Evolutionary conservation across 1,140 invertebrate genomes (phyloP), one percentile per base, ranked within the genome.

Genomic region (Aplysia californica): DNA sequence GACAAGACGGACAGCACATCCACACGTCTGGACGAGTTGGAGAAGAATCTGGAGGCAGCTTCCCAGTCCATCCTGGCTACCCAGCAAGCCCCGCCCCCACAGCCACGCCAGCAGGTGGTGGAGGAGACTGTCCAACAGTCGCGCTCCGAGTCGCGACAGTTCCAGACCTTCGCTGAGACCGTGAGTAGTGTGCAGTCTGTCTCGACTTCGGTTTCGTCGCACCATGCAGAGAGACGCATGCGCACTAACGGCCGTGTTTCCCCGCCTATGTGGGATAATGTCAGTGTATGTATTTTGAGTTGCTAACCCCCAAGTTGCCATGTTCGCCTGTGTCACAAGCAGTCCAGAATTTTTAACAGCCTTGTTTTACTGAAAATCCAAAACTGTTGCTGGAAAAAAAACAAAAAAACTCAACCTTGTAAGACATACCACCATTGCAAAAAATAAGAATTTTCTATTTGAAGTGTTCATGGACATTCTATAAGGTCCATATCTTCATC

Each of bases 241-340:
- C 58, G 73, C 26, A 69, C 55, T 56, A 77, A 79, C 36, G 80
- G 85, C 65, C 83, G 85, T 79, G 81, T 80, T 75, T 86, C 85
- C 64, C 82, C 85, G 59, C 84, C 83, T 41, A 72, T 71, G 31
- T 86, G 85, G 85, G 85, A 86, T 76, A 86, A 85, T 73, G 67
- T 78, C 74, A 73, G 80, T 82, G 79, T 81, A 81, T 75, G 79
- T 81, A 76, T 78, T 76, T 36, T 2, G 50, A 41, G 23, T 76
- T 21, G 61, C 74, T 39, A n/a, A n/a, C n/a, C n/a, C n/a, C n/a
- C n/a, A n/a, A n/a, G n/a, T n/a, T n/a, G n/a, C n/a, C n/a, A n/a
- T n/a, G n/a, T n/a, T n/a, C n/a, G n/a, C n/a, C n/a, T n/a, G n/a
- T n/a, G n/a, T n/a, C n/a, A n/a, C n/a, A n/a, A n/a, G n/a, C n/a